phyloP scores from a whole-genome alignment of 2,113 vertebrate genomes.

The Gnathonemus echidnorhynchus region DNA sequence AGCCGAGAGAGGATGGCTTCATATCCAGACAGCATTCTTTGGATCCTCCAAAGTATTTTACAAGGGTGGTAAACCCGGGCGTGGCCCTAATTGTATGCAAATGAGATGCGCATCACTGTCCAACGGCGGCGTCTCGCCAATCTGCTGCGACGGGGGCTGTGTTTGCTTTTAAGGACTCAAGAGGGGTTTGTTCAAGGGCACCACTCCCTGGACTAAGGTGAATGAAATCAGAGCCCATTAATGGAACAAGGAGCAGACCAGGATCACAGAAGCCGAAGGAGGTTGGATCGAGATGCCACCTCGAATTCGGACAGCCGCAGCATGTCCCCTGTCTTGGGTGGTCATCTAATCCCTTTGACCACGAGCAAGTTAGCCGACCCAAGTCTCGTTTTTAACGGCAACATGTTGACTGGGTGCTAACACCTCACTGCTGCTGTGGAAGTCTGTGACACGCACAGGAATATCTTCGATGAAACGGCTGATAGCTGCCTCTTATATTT shows the following conservation, averaged over 20 bases:
- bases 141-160: conserved; percentile 18
- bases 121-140: neutral
- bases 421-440: neutral
- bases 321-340: neutral
- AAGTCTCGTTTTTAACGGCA: neutral
- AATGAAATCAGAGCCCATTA: conserved; percentile 37
- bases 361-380: neutral
- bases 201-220: conserved; percentile 32
- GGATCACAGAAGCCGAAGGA: conserved; percentile 23
- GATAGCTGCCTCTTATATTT: neutral
- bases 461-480: neutral
- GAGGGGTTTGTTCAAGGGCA: conserved; percentile 36
- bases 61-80: neutral
- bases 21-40: neutral
- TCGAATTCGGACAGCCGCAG: neutral
- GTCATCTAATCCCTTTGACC: neutral
- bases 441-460: neutral
- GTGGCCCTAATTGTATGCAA: neutral
- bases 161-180: conserved; percentile 32
- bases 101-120: conserved; percentile 8
- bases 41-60: neutral
- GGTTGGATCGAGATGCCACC: conserved; percentile 13
- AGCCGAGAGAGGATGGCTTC: neutral
- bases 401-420: neutral
- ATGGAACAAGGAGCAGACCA: conserved; percentile 28